phyloP scores from a whole-genome alignment of 2,113 vertebrate species.

The Lathamus discolor region DNA sequence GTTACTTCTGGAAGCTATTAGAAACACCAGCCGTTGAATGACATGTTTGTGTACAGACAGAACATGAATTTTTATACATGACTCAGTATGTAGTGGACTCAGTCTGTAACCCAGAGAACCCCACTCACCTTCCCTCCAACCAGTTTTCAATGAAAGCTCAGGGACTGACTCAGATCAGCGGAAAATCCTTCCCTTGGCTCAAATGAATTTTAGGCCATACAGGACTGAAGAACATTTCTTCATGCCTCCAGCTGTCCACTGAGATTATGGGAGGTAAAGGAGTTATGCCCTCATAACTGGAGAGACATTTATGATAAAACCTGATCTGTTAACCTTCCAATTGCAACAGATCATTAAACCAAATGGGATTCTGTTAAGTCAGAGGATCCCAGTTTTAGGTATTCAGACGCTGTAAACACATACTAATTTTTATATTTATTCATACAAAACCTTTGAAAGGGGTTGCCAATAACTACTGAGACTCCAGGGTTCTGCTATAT shows the following conservation, averaged over 20 bases:
- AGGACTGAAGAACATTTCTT: not conserved
- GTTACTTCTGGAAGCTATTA: slow-evolving; percentile 67
- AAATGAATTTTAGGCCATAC: not conserved
- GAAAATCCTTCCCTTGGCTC: not conserved
- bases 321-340: not conserved
- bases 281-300: not conserved
- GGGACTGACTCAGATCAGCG: not conserved
- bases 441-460: not conserved
- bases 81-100: slow-evolving; percentile 1
- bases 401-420: not conserved
- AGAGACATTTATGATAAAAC: not conserved
- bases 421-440: not conserved
- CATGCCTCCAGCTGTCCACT: not conserved
- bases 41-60: slow-evolving; percentile 56
- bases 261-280: not conserved
- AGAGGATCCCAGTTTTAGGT: not conserved
- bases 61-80: slow-evolving; percentile 55
- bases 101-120: not conserved
- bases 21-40: slow-evolving; percentile 51
- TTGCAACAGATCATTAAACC: not conserved
- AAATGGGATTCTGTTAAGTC: not conserved
- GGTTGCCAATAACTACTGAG: not conserved
- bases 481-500: not conserved
- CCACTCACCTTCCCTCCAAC: not conserved
- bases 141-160: not conserved